These are phyloP conservation scores for Marronus borbonicus DNA, from an alignment of 2,888 invertebrate genomes.

Conservation along the genomic window DNA sequence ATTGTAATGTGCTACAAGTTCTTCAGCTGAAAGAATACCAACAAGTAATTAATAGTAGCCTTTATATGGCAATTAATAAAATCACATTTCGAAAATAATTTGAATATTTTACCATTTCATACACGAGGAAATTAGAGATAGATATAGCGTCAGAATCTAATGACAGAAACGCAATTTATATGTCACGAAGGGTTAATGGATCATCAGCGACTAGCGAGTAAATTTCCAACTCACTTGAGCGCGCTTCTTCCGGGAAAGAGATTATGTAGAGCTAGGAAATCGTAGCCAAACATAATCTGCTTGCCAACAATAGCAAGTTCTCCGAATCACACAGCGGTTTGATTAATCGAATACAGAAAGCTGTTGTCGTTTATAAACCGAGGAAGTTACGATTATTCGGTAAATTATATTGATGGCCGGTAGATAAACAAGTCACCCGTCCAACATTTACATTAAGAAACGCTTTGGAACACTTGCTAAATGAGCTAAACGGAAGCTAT, in stretches of 20 bases:
- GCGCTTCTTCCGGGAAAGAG: slow-evolving; percentile 1
- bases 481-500: no score
- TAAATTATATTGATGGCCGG: not conserved
- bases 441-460: not conserved
- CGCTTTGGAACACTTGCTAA: not conserved
- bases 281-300: not conserved
- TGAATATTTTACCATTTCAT: no score
- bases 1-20: no score
- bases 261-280: not conserved
- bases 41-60: no score
- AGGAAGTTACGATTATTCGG: slow-evolving; percentile 1
- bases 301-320: slow-evolving; percentile 1
- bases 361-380: not conserved
- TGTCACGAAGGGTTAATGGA: no score
- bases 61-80: no score
- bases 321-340: not conserved
- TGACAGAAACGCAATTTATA: no score
- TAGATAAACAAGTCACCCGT: not conserved
- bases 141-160: no score
- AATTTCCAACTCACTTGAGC: not conserved
- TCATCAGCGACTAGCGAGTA: not conserved
- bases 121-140: no score
- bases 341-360: slow-evolving; percentile 1
- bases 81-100: no score
- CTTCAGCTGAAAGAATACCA: no score